Conservation (phyloP, 2,113 vertebrate genomes). For the Grus americana region DNA sequence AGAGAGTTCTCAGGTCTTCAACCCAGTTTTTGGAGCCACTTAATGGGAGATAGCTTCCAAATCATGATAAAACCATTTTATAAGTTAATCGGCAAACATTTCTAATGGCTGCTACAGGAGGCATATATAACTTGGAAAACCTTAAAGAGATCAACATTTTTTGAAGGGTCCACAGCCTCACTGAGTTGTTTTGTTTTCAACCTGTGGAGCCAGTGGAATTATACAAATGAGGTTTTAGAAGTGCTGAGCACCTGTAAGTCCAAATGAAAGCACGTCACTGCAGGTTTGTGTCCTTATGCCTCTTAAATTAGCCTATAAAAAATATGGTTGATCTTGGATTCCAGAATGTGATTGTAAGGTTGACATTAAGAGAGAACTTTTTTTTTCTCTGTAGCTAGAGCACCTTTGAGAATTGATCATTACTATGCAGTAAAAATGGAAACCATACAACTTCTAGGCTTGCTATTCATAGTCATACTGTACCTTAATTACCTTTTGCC, state of each 20-base stretch:
- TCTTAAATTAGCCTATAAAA: neutral
- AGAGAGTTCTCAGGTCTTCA: neutral
- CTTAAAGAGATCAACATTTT: neutral
- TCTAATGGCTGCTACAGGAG: neutral
- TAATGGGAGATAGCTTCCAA: neutral
- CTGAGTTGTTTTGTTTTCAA: neutral
- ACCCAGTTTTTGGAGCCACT: neutral
- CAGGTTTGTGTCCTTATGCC: neutral
- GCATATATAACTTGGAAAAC: neutral
- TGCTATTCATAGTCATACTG: neutral
- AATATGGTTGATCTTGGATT: neutral
- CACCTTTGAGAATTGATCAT: neutral
- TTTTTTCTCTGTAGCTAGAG: neutral
- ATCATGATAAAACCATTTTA: neutral
- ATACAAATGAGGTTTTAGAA: neutral
- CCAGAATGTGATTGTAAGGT: neutral
- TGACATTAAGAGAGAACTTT: neutral
- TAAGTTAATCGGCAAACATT: neutral
- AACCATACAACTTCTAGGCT: neutral
- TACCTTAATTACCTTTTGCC: neutral
- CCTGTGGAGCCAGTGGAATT: neutral
- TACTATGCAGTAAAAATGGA: neutral
- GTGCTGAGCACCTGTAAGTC: neutral
- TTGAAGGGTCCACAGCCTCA: neutral
- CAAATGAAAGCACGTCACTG: neutral